Evolutionary conservation across 2,888 invertebrate species (phyloP).

Genomic region (Tachystola acroxantha): DNA sequence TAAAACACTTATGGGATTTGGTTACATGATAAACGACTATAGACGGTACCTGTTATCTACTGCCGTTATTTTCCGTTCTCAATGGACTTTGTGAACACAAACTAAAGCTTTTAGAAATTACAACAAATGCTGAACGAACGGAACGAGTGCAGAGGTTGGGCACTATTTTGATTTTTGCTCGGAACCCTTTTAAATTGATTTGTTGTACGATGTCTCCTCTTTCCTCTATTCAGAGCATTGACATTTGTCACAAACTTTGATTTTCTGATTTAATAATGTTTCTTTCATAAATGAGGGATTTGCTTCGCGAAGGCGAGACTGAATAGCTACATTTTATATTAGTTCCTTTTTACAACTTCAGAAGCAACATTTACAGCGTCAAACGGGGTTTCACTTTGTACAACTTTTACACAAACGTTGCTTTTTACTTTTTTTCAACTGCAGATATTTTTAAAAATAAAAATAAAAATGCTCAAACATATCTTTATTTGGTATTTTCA

Average conservation of each 20-base stretch:
- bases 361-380: too few relatives aligned
- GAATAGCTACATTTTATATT: too few relatives aligned
- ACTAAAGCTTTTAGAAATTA: slow-evolving; percentile 40
- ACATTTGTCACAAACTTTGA: background rate
- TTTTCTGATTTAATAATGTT: too few relatives aligned
- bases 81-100: slow-evolving; percentile 39
- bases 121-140: slow-evolving; percentile 31
- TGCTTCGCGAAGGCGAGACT: too few relatives aligned
- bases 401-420: too few relatives aligned
- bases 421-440: too few relatives aligned
- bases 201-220: background rate
- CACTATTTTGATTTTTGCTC: slow-evolving; percentile 19
- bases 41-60: slow-evolving; percentile 1
- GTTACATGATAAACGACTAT: slow-evolving; percentile 4
- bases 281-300: too few relatives aligned
- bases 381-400: too few relatives aligned
- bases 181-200: slow-evolving; percentile 2
- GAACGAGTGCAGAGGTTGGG: slow-evolving; percentile 18
- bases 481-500: too few relatives aligned
- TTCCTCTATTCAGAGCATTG: background rate
- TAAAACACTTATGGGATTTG: slow-evolving; percentile 6
- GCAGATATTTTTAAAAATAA: too few relatives aligned
- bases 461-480: too few relatives aligned
- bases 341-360: too few relatives aligned
- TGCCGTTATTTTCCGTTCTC: slow-evolving; percentile 13